Evolutionary conservation across 2,888 invertebrate species (phyloP).

Genomic region (Neoaliturus tenellus): DNA sequence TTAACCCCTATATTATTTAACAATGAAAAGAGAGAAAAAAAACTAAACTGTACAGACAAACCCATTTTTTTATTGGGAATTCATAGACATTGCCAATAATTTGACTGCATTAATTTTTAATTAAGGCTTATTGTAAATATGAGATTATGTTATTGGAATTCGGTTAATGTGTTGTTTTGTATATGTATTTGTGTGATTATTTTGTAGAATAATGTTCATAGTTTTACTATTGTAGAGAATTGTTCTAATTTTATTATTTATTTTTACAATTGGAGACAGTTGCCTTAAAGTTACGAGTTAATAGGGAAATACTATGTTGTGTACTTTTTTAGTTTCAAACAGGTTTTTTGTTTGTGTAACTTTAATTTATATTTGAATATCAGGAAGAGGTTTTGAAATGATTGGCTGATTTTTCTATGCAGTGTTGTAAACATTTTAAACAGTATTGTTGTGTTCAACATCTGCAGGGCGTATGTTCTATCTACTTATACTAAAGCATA

Average conservation of each 20-base stretch:
- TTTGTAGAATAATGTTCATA: constrained; percentile 46
- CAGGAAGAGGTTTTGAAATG: not conserved
- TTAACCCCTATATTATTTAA: not conserved
- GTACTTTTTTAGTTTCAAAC: not conserved
- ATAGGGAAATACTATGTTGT: not conserved
- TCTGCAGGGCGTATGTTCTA: not conserved
- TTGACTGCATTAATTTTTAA: not conserved
- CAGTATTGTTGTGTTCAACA: not conserved
- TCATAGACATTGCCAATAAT: not conserved
- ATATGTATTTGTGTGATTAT: constrained; percentile 8
- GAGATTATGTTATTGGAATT: not conserved
- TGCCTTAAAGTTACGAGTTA: constrained; percentile 15
- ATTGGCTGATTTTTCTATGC: not conserved
- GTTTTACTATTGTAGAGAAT: constrained; percentile 37
- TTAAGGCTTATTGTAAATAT: constrained; percentile 2
- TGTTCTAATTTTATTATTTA: constrained; percentile 48
- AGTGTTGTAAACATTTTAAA: not conserved
- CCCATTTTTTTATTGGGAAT: not conserved
- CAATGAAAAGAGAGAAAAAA: not conserved
- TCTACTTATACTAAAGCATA: not conserved
- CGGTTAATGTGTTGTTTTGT: constrained; percentile 21
- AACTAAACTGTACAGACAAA: not conserved
- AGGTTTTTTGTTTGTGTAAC: not conserved
- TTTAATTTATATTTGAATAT: not conserved
- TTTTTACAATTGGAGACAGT: constrained; percentile 30